Percentiles rank a stretch among this genome's conserved stretches.
Conservation (phyloP, 2,113 vertebrate species). For the Grus americana region DNA sequence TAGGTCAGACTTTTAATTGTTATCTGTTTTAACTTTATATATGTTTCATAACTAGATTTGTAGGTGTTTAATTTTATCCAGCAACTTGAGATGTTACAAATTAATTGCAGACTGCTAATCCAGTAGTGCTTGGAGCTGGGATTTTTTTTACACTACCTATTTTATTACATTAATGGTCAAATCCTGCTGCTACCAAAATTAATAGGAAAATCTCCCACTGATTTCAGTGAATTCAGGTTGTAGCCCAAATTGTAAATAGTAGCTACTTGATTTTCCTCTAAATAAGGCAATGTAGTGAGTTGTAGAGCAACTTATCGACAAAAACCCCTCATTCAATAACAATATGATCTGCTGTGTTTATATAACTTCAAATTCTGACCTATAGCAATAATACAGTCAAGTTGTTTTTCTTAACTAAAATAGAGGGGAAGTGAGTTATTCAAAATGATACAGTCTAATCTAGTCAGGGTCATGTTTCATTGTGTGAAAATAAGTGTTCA, state of each 20-base stretch:
- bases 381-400: background rate
- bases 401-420: background rate
- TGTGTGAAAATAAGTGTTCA: background rate
- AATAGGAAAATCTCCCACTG: slow-evolving; percentile 60
- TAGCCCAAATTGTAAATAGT: slow-evolving; percentile 14
- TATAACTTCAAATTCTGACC: background rate
- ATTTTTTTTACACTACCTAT: background rate
- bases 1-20: background rate
- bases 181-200: slow-evolving; percentile 44
- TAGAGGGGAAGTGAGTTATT: background rate
- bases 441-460: background rate
- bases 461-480: background rate
- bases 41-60: slow-evolving; percentile 1
- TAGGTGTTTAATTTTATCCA: slow-evolving; percentile 27
- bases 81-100: background rate
- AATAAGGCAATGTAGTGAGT: background rate
- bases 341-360: background rate
- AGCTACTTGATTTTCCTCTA: background rate
- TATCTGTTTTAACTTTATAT: background rate
- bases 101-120: slow-evolving; percentile 38
- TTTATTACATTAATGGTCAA: slow-evolving; percentile 34
- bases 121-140: background rate
- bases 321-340: background rate
- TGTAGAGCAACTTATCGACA: background rate
- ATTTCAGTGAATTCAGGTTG: slow-evolving; percentile 43